Percentiles rank a stretch among this genome's conserved stretches.
Evolutionary conservation across 2,113 vertebrate species (phyloP).

Genomic region (Callithrix jacchus): DNA sequence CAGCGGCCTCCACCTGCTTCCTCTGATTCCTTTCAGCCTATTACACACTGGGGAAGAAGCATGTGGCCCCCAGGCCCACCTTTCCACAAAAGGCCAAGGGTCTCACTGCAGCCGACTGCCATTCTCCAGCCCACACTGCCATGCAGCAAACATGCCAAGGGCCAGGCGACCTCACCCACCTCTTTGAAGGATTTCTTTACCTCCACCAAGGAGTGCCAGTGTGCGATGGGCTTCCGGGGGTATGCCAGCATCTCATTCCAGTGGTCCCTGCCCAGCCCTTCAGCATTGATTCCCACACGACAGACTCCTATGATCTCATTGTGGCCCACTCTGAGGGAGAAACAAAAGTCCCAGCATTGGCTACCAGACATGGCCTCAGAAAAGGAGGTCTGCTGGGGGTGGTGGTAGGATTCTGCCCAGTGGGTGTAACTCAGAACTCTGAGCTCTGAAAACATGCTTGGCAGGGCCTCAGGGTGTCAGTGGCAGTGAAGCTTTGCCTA

Average conservation of each 20-base stretch:
- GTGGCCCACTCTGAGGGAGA: conserved; percentile 92
- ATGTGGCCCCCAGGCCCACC: accelerated
- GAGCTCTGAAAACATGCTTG: neutral
- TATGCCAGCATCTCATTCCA: conserved; percentile 99
- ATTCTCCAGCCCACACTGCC: conserved; percentile 60
- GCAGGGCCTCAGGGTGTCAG: neutral
- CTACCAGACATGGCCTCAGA: neutral
- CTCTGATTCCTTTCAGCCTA: neutral
- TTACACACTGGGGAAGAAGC: neutral
- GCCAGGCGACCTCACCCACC: conserved; percentile 83
- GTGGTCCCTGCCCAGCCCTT: conserved; percentile 96
- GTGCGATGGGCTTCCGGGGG: conserved; percentile 96
- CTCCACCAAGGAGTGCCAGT: conserved; percentile 97
- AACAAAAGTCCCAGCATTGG: accelerated
- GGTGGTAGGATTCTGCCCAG: neutral
- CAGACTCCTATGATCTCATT: conserved; percentile 98
- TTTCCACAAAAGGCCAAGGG: neutral
- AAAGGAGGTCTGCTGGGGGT: neutral
- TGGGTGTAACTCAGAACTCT: neutral
- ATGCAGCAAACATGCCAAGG: neutral
- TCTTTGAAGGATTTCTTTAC: conserved; percentile 98
- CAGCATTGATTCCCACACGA: conserved; percentile 90
- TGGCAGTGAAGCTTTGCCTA: too few species aligned
- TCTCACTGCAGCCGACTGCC: conserved; percentile 54
- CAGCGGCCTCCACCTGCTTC: neutral